Evolutionary conservation across 2,797 vertebrate species (phyloP), one percentile per base, ranked within the genome.

Genomic region (Spinus pinus): DNA sequence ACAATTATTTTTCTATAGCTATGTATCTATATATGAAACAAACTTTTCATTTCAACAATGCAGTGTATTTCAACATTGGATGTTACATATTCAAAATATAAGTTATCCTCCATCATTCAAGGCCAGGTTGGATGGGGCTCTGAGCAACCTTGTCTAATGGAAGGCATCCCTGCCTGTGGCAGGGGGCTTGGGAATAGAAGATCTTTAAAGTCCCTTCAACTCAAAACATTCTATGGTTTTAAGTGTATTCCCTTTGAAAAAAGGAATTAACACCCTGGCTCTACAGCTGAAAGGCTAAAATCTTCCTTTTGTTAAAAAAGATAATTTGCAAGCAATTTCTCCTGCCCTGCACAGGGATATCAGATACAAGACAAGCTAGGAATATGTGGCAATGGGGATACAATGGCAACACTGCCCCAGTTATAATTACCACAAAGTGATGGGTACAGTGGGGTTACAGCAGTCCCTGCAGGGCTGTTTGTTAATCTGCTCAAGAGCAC

Each of bases 311-410:
- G 16, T 53, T 49, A 85, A 80, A n/a, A 19, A 70, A 69, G 15
- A 73, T 64, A 79, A 51, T 4, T 41, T 53, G 15, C 0, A 0
- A 37, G 28, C 7, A 16, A 51, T 28, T 51, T 54, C 31, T 51
- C 28, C 49, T 66, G 47, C 18, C 30, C 37, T 39, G 13, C 46
- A 47, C 2, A 64, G 57, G 47, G 16, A 25, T n/a, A 65, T 20
- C 17, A 54, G n/a, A 21, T 25, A 31, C 11, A 42, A 50, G 54
- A 42, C 7, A 58, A 72, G 28, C 42, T 1, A 33, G 54, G 51
- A 74, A 78, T 31, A 44, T 28, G 25, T n/a, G 39, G 30, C 35
- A 54, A 2, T 14, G 44, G 23, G 20, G 47, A 33, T 22, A 81
- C 35, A 88, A 74, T 12, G 56, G 37, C 54, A 86, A 28, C 15